Conservation (phyloP, 2,888 invertebrate genomes). For the Nephrotoma appendiculata region DNA sequence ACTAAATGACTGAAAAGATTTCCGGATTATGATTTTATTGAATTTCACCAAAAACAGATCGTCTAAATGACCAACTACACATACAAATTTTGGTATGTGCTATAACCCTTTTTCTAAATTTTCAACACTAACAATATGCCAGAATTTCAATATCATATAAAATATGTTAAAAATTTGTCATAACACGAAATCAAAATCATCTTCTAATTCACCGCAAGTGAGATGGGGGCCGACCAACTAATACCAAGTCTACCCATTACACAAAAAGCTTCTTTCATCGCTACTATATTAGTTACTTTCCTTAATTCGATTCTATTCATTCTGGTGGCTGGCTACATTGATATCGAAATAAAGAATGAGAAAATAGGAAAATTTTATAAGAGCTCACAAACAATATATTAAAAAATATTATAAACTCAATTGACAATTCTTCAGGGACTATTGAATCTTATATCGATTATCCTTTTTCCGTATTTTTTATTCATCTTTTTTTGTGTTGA, state of each 20-base stretch:
- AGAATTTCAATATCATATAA: not conserved
- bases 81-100: not conserved
- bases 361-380: not conserved
- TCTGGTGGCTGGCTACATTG: not conserved
- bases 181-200: not conserved
- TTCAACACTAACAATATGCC: no score
- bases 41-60: not conserved
- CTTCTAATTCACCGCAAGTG: no score
- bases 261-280: not conserved
- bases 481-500: not conserved
- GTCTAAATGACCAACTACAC: not conserved
- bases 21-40: not conserved
- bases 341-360: not conserved
- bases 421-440: conserved; percentile 4
- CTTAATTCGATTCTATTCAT: not conserved
- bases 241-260: not conserved
- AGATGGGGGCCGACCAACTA: not conserved
- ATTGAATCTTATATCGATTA: conserved; percentile 4
- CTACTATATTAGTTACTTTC: not conserved
- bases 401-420: conserved; percentile 1
- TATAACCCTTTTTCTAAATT: not conserved
- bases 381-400: conserved; percentile 1
- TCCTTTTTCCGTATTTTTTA: not conserved
- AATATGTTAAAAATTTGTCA: not conserved
- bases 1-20: not conserved